Percentiles rank a stretch among this genome's conserved stretches.
Conservation (phyloP, 2,888 invertebrate species). For the Lysandra bellargus region DNA sequence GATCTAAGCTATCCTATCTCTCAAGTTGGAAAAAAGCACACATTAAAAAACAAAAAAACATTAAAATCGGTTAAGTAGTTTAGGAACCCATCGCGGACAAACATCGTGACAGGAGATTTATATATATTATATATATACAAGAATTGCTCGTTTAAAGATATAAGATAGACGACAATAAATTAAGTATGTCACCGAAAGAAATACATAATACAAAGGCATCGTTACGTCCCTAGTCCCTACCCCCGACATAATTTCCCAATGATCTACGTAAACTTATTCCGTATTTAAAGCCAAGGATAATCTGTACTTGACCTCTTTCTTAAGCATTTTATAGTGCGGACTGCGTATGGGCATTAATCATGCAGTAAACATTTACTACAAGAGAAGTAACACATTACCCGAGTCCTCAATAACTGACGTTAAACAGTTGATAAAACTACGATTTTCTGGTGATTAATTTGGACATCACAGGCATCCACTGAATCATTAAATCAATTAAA, state of each 20-base stretch:
- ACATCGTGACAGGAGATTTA: too few species aligned
- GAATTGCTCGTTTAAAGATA: too few species aligned
- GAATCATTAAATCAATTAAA: neutral
- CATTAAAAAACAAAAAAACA: too few species aligned
- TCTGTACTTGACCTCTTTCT: neutral
- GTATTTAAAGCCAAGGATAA: neutral
- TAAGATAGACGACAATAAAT: too few species aligned
- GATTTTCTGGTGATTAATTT: neutral
- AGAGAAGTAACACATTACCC: neutral
- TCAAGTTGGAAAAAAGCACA: too few species aligned
- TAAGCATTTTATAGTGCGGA: neutral
- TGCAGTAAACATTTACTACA: neutral
- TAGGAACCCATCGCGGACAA: too few species aligned
- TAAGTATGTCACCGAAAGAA: neutral
- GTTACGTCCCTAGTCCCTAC: neutral
- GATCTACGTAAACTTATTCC: neutral
- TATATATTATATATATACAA: too few species aligned
- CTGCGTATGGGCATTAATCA: neutral
- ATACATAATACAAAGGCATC: neutral
- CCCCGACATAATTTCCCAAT: neutral
- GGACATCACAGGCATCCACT: too few species aligned
- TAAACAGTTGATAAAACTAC: neutral
- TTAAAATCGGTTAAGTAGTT: too few species aligned
- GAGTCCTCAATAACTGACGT: neutral
- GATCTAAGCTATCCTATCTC: too few species aligned